Percentiles rank a stretch among this genome's conserved stretches.
These are phyloP conservation scores for Gallinago undulata DNA, from an alignment of 2,113 vertebrate genomes.

Conservation along the genomic window DNA sequence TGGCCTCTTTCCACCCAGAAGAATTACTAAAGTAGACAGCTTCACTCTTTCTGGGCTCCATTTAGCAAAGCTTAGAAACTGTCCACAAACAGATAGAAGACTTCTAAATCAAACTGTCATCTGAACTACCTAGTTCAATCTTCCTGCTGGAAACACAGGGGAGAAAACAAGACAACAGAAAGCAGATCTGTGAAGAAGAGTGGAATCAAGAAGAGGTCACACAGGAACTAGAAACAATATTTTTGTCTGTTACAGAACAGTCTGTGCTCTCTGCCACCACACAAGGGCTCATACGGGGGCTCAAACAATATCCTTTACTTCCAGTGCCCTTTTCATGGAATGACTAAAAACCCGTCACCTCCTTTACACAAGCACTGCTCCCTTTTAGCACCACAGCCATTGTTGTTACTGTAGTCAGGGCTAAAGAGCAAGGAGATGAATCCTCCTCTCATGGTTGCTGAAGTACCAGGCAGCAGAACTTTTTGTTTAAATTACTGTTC, in stretches of 20 bases:
- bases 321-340: neutral
- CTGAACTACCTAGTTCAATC: neutral
- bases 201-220: neutral
- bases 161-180: neutral
- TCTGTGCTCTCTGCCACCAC: neutral
- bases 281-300: neutral
- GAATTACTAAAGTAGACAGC: neutral
- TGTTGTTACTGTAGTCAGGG: neutral
- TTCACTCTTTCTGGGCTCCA: neutral
- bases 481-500: neutral
- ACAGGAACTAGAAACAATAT: neutral
- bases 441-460: neutral
- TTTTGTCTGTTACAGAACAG: neutral
- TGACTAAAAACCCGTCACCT: neutral
- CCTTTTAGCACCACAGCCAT: neutral
- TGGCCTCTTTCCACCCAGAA: neutral
- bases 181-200: neutral
- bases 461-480: neutral
- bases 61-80: neutral
- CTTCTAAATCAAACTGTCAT: neutral
- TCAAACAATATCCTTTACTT: neutral
- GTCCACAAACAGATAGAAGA: neutral
- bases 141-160: neutral
- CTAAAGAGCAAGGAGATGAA: neutral
- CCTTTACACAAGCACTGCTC: neutral